Evolutionary conservation across 2,888 invertebrate species (phyloP).

Genomic region (Drosophila borealis): DNA sequence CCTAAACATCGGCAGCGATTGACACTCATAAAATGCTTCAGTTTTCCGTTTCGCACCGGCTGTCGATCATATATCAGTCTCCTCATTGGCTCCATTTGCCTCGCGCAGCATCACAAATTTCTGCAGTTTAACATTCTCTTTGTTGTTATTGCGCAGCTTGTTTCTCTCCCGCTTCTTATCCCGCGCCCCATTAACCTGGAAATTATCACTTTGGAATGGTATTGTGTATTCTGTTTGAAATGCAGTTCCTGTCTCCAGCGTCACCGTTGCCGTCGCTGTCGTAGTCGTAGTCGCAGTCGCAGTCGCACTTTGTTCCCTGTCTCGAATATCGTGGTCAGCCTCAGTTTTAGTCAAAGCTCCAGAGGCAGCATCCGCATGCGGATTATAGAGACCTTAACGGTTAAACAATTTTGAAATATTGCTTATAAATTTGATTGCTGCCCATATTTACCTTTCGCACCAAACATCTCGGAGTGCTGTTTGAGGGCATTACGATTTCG

Average conservation of each 20-base stretch:
- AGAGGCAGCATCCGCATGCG: conserved; percentile 20
- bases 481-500: conserved; percentile 61
- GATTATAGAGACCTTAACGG: conserved; percentile 58
- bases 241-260: conserved; percentile 36
- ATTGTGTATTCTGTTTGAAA: conserved; percentile 65
- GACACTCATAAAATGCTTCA: conserved; percentile 52
- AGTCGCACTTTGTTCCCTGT: conserved; percentile 28
- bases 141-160: conserved; percentile 53
- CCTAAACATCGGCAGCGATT: conserved; percentile 52
- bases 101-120: conserved; percentile 73
- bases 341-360: conserved; percentile 8
- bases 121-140: conserved; percentile 73
- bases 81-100: conserved; percentile 76
- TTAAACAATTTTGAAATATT: neutral
- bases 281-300: conserved; percentile 4
- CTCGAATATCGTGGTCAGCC: conserved; percentile 21
- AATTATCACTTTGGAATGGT: conserved; percentile 80
- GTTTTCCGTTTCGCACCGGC: conserved; percentile 36
- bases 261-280: conserved; percentile 1
- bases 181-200: conserved; percentile 58
- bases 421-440: too few species aligned
- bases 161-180: conserved; percentile 61
- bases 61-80: conserved; percentile 81
- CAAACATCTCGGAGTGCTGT: conserved; percentile 76
- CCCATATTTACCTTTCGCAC: conserved; percentile 60